Conservation (phyloP, 2,888 invertebrate genomes). For the Embidobia sp. region DNA sequence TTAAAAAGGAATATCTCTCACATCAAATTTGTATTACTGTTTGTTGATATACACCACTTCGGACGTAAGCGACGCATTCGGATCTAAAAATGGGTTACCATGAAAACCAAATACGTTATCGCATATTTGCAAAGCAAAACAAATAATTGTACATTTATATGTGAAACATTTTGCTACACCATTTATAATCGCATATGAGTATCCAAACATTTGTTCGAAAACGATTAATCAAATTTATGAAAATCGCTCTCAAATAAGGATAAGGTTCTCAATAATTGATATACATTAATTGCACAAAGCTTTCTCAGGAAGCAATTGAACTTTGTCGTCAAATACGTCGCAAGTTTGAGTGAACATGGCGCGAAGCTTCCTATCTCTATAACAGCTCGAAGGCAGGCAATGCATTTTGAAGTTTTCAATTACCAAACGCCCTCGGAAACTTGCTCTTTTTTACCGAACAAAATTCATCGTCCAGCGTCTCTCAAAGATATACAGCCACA, state of each 20-base stretch:
- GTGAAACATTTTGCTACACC: no score
- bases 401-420: constrained; percentile 55
- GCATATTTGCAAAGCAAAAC: background rate
- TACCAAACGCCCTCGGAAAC: constrained; percentile 43
- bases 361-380: constrained; percentile 36
- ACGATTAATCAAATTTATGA: no score
- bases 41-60: constrained; percentile 26
- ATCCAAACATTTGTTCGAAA: no score
- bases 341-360: constrained; percentile 39
- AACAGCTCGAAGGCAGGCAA: constrained; percentile 45
- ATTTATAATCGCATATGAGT: no score
- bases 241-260: no score
- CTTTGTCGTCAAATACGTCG: constrained; percentile 44
- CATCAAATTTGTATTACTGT: constrained; percentile 38
- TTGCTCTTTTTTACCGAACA: constrained; percentile 23
- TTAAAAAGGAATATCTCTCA: constrained; percentile 33
- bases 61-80: background rate
- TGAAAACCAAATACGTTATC: background rate
- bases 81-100: background rate
- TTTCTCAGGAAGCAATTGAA: constrained; percentile 41
- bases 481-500: constrained; percentile 32
- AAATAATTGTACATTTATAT: no score
- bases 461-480: constrained; percentile 44
- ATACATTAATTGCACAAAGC: constrained; percentile 36
- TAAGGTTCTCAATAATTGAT: no score